Base-by-base conservation (phyloP, 2,113 vertebrate species). In the Macrotus californicus region DNA sequence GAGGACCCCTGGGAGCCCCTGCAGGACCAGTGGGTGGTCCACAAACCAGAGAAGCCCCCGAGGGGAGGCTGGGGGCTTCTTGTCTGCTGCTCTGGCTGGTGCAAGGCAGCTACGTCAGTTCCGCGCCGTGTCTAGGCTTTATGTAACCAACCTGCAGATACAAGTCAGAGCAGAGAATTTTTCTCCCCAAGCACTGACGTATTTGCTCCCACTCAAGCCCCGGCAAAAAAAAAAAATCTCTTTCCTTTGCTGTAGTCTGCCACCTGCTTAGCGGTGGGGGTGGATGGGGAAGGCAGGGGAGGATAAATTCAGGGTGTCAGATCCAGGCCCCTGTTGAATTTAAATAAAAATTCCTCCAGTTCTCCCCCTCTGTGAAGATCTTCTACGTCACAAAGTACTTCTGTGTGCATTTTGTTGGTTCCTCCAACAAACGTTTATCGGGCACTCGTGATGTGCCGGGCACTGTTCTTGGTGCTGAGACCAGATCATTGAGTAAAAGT, bases 171-270 rank as follows among this genome's bases (percentile, higher is more conserved):
- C 70, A 77, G 70, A 59, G 95, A 34, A 46, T 50, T 80, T 72
- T 80, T n/a, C 54, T 84, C 31, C 72, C 69, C 5, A 9, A 69
- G 87, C 90, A 41, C 92, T 97, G 97, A 97, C 96, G 94, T 94
- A 97, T 89, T 86, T 93, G 69, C 97, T 93, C 97, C 97, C 93
- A 97, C 97, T 97, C 96, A 86, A 95, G 82, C 94, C 96, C 96
- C 79, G 0, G 50, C 96, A 89, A 90, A 22, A 72, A 36, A 72
- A 59, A 80, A 80, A 91, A 73, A 31, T 46, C 96, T 39, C 92
- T 93, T 95, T 64, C 90, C 93, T 83, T 77, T 83, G 80, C 46
- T 59, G 43, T 69, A 39, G 52, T 59, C 85, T 76, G n/a, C 39
- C 31, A 41, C 26, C 70, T 39, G 39, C 41, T 61, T 39, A 26